Evolutionary conservation across 2,888 invertebrate genomes (phyloP), one percentile per base, ranked within the genome.

Genomic region (Phanerotoma sp.): DNA sequence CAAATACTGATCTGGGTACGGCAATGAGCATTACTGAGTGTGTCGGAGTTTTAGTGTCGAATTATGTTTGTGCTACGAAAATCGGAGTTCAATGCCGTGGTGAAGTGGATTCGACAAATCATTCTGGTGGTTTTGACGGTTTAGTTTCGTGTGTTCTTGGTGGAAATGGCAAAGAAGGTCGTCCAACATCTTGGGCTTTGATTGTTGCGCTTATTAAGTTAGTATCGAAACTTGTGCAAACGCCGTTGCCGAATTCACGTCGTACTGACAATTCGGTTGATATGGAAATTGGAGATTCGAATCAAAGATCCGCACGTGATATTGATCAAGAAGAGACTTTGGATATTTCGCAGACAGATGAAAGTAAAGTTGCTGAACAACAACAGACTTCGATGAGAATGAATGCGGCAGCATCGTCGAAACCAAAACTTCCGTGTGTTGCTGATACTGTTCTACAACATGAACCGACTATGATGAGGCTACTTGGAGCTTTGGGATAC

Each of bases 401-500:
- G 44, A 52, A 41, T 33, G 54, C 45, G 45, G 55, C 66, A 25
- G 52, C 66, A 6, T 64, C 61, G 5, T 71, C 72, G 54, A 64
- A 66, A 61, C 60, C 62, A 52, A 68, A 70, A 50, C 80, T 84
- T 49, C 87, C 88, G 7, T 89, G 87, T 72, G 83, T 91, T 49
- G 89, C 91, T 1, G 91, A 91, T 72, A 85, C 86, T 86, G 89
- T 89, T 11, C 69, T 89, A 32, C 87, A 89, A 70, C 86, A 91
- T 67, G 85, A 87, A 55, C 84, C 86, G 1, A 91, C 91, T 15
- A 92, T 95, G 87, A 87, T 89, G 73, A 84, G 89, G 61, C 82
- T 95, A 68, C 85, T 93, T 72, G 86, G 87, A 61, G 87, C 92
- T 1, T 80, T 95, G 38, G 88, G 91, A 10, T 84, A 88, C 63